A percentile compares a stretch with the other conserved stretches of the same genome.
These are phyloP conservation scores for Aleiodes sp. DNA, from an alignment of 1,140 invertebrate species.

Conservation along the genomic window DNA sequence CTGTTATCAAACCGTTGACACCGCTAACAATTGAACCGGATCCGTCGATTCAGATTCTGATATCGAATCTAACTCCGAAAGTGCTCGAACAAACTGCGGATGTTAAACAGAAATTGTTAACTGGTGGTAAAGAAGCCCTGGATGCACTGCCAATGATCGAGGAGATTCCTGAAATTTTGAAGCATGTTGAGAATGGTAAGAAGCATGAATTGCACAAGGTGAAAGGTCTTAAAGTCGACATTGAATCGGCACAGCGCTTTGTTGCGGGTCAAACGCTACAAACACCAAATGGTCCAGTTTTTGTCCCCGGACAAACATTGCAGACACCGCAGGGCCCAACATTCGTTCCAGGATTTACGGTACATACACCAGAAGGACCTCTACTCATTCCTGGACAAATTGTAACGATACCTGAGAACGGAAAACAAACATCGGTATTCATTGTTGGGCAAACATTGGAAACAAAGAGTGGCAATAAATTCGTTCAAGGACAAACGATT, in stretches of 20 bases:
- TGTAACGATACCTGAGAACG: conserved; percentile 56
- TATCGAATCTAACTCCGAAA: conserved; percentile 64
- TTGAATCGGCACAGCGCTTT: conserved; percentile 73
- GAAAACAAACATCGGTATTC: conserved; percentile 60
- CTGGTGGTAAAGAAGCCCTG: conserved; percentile 62
- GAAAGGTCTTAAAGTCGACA: conserved; percentile 72
- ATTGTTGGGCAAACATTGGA: conserved; percentile 65
- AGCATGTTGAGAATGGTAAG: conserved; percentile 71
- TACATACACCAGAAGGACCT: conserved; percentile 74
- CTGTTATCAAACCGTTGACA: conserved; percentile 71
- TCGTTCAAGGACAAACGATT: conserved; percentile 66
- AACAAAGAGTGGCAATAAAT: conserved; percentile 54
- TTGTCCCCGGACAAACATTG: conserved; percentile 79
- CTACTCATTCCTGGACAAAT: conserved; percentile 77
- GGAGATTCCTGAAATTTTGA: conserved; percentile 73
- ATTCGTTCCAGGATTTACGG: conserved; percentile 79
- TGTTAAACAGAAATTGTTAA: conserved; percentile 69
- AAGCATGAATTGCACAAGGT: conserved; percentile 70
- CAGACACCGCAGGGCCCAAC: conserved; percentile 72
- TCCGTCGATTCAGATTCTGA: conserved; percentile 43
- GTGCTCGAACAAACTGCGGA: conserved; percentile 69
- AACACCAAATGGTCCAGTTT: conserved; percentile 73
- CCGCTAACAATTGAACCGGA: conserved; percentile 68
- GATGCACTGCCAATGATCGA: conserved; percentile 70
- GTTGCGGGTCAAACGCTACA: conserved; percentile 76